Evolutionary conservation across 2,113 vertebrate species (phyloP), one percentile per base, ranked within the genome.

Genomic region (Pangasianodon hypophthalmus): DNA sequence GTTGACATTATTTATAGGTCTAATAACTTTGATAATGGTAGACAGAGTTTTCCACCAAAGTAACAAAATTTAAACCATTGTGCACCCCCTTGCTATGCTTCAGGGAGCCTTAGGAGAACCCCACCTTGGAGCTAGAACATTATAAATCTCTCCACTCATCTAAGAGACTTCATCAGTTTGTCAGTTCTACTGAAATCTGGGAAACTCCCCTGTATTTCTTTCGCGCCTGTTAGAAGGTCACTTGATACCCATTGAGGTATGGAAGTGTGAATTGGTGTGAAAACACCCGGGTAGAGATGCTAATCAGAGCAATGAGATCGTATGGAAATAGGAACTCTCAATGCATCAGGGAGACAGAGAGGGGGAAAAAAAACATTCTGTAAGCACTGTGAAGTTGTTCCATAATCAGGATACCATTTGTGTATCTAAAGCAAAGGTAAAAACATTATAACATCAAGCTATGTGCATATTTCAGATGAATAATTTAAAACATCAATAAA

Each of bases 211-310:
- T 60, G 82, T 60, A 84, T 13, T 60, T 84, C 10, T 14, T 84
- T 60, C 56, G 24, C 2, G 32, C 21, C 56, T 84, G 32, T 60
- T 60, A 2, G 52, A 37, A 32, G 6, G 37, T 60, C 56, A 84
- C 82, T 60, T 16, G 54, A 26, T 60, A 60, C 21, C 54, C 21
- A 84, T 24, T 1, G 32, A 60, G 26, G 56, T 41, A 84, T 8
- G 11, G 21, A 84, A 26, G 82, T 84, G 82, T 84, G 81, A 84
- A 84, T 84, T 60, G 56, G 54, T 84, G 81, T 60, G 82, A 84
- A 84, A 60, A 32, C 52, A 44, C 54, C 82, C 32, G 56, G 56
- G 82, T 44, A 60, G 32, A 84, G 32, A 60, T 60, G 82, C 32
- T 84, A 60, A 84, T 84, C 56, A 26, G 82, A 60, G 56, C 56